A percentile compares a stretch with the other conserved stretches of the same genome.
These are phyloP conservation scores for Ophion slaviceki DNA, from an alignment of 2,888 invertebrate genomes.

Conservation along the genomic window DNA sequence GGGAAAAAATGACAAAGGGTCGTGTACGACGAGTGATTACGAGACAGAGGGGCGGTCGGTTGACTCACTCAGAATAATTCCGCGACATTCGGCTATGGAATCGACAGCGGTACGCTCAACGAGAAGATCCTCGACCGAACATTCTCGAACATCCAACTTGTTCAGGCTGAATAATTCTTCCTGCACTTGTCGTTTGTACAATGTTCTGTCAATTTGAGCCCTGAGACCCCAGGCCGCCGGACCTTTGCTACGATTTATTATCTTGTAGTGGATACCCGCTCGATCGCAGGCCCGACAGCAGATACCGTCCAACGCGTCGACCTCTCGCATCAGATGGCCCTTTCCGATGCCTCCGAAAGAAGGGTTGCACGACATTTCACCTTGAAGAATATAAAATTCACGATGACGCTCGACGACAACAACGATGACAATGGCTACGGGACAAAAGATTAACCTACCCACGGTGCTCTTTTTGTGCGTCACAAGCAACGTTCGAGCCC, in stretches of 20 bases:
- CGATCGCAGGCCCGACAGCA: conserved; percentile 92
- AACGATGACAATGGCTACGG: background rate
- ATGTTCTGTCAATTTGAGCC: conserved; percentile 93
- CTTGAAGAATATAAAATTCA: conserved; percentile 86
- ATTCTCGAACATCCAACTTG: conserved; percentile 88
- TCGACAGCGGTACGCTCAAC: conserved; percentile 81
- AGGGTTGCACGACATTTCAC: conserved; percentile 97
- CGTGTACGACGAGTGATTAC: conserved; percentile 1
- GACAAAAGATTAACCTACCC: conserved; percentile 83
- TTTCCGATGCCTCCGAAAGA: conserved; percentile 97
- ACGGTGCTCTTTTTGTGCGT: conserved; percentile 94
- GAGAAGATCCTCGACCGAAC: conserved; percentile 92
- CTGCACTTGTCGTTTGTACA: conserved; percentile 92
- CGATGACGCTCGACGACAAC: conserved; percentile 83
- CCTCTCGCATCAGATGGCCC: conserved; percentile 93
- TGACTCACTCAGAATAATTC: conserved; percentile 84
- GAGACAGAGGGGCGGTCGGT: background rate
- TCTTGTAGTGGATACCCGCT: conserved; percentile 92
- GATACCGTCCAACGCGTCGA: conserved; percentile 95
- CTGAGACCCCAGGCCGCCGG: conserved; percentile 95
- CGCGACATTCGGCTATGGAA: conserved; percentile 81
- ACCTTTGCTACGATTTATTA: conserved; percentile 92
- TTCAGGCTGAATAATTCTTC: conserved; percentile 87
- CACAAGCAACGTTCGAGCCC: conserved; percentile 90
- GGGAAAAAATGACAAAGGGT: conserved; percentile 68